These are phyloP conservation scores for Agrilus planipennis DNA, from an alignment of 1,140 invertebrate species.

Conservation along the genomic window DNA sequence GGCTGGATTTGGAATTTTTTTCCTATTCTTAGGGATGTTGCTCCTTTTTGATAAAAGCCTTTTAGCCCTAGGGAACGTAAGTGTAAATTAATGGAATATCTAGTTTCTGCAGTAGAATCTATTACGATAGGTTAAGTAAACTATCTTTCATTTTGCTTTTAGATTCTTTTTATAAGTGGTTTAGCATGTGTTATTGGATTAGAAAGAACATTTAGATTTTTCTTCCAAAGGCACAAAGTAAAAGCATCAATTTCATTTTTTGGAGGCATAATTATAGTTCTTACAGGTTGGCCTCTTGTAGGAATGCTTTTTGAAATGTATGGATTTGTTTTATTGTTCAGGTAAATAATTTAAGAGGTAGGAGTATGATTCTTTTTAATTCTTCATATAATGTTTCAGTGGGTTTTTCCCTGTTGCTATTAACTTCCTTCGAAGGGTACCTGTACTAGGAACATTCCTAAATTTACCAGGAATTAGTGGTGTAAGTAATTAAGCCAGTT, in stretches of 20 bases:
- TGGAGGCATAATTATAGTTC: conserved; percentile 85
- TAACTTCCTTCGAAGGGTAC: conserved; percentile 46
- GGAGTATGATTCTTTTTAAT: too few species aligned
- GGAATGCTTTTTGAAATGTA: conserved; percentile 94
- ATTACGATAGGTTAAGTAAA: background rate
- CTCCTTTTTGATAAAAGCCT: conserved; percentile 96
- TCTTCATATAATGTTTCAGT: too few species aligned
- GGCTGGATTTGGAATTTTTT: conserved; percentile 90
- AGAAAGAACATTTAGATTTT: conserved; percentile 91
- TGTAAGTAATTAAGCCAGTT: too few species aligned
- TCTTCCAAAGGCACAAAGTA: conserved; percentile 95
- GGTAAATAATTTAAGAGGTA: too few species aligned
- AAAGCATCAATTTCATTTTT: conserved; percentile 89
- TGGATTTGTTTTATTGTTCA: conserved; percentile 72
- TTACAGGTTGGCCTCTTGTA: conserved; percentile 91
- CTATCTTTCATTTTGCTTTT: conserved; percentile 25
- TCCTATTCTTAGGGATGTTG: conserved; percentile 89
- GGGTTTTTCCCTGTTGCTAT: conserved; percentile 22
- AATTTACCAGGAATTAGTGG: conserved; percentile 61
- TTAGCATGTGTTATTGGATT: conserved; percentile 93
- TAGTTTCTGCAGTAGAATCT: conserved; percentile 6
- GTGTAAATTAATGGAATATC: too few species aligned
- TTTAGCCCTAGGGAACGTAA: conserved; percentile 96
- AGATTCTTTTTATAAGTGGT: conserved; percentile 92
- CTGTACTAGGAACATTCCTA: conserved; percentile 58